Evolutionary conservation across 2,797 vertebrate genomes (phyloP).

Genomic region (Salarias fasciatus): DNA sequence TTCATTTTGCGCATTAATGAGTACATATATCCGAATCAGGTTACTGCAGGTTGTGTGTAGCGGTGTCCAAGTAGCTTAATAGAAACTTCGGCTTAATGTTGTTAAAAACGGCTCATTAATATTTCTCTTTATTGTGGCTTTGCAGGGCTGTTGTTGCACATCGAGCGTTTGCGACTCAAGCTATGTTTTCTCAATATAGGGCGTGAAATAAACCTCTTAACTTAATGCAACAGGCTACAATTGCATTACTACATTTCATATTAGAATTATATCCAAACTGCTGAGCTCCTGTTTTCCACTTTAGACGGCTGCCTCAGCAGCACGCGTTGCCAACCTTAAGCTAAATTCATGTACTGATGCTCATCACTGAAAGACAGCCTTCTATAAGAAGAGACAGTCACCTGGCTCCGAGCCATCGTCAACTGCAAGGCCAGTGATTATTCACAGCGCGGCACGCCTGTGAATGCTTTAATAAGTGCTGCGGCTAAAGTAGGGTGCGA

Average conservation of each 20-base stretch:
- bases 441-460: background rate
- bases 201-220: constrained; percentile 22
- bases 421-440: constrained; percentile 11
- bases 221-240: constrained; percentile 3
- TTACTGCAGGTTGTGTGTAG: constrained; percentile 18
- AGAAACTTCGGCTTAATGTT: constrained; percentile 7
- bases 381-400: constrained; percentile 12
- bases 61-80: constrained; percentile 16
- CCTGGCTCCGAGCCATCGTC: constrained; percentile 14
- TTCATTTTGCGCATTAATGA: constrained; percentile 29
- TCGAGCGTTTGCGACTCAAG: background rate
- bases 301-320: constrained; percentile 18
- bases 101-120: constrained; percentile 7
- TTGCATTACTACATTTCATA: constrained; percentile 35
- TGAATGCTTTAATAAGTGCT: no score
- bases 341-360: constrained; percentile 39
- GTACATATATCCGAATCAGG: constrained; percentile 10
- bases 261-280: constrained; percentile 56
- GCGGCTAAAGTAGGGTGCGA: no score
- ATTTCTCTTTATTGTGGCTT: constrained; percentile 17
- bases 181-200: constrained; percentile 8
- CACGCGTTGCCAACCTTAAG: constrained; percentile 19
- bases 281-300: constrained; percentile 13
- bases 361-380: constrained; percentile 35
- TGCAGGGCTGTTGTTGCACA: background rate